These are phyloP conservation scores for Antennarius striatus DNA, from an alignment of 2,113 vertebrate species.

Conservation along the genomic window DNA sequence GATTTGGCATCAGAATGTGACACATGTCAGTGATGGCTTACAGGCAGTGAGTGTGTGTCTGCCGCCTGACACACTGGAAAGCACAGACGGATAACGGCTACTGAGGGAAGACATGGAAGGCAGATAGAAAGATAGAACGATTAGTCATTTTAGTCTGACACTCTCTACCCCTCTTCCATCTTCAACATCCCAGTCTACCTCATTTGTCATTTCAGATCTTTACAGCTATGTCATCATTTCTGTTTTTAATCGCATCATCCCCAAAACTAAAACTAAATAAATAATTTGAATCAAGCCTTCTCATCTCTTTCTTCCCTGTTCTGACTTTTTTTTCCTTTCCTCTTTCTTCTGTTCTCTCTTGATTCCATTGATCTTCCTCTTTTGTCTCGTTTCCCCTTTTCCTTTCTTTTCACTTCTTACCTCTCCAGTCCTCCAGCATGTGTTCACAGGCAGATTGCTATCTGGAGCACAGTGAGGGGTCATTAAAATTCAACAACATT, in stretches of 20 bases:
- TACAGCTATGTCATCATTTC: slow-evolving; percentile 36
- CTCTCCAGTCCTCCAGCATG: slow-evolving; percentile 1
- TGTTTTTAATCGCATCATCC: slow-evolving; percentile 29
- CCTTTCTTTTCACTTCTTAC: neutral
- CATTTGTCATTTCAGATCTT: slow-evolving; percentile 18
- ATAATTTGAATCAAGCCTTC: slow-evolving; percentile 25
- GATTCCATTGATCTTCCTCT: neutral
- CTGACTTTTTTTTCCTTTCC: neutral
- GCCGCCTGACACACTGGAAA: slow-evolving; percentile 29
- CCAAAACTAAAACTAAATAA: slow-evolving; percentile 4
- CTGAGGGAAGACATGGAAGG: neutral
- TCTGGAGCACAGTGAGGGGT: slow-evolving; percentile 42
- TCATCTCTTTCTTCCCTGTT: neutral
- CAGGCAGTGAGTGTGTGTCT: slow-evolving; percentile 45
- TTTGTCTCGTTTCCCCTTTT: neutral
- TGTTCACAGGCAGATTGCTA: slow-evolving; percentile 20
- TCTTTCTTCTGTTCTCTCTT: neutral
- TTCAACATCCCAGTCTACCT: neutral
- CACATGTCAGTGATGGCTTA: slow-evolving; percentile 60
- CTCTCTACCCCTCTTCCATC: neutral
- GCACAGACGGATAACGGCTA: slow-evolving; percentile 27
- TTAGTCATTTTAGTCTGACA: slow-evolving; percentile 5
- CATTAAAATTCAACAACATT: slow-evolving; percentile 60
- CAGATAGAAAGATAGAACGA: slow-evolving; percentile 7
- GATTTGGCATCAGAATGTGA: slow-evolving; percentile 55